Base-by-base conservation (phyloP, 2,797 vertebrate species). In the Lithobates sylvaticus region DNA sequence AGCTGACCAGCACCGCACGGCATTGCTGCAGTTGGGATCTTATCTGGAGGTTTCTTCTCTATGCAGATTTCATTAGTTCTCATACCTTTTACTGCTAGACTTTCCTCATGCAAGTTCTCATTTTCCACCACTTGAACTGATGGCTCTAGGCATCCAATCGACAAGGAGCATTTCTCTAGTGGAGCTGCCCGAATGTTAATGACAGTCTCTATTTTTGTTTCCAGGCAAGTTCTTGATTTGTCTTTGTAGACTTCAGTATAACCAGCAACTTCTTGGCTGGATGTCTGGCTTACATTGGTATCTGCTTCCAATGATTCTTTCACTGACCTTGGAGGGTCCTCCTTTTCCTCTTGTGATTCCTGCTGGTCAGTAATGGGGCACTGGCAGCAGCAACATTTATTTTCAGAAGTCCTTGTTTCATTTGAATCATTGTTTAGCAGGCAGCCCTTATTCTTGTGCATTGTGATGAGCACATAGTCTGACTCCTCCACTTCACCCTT, bases 401-500 rank as follows among this genome's bases (percentile, higher is more conserved):
- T 96, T 86, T 93, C 95, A 21, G 96, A 92, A 18, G 91, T 91
- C 90, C 94, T 95, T 67, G 36, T 89, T 87, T 96, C 94, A 68
- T 95, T 94, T 10, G 92, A 81, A 7, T 94, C 95, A 0, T 93
- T 95, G 0, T 95, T 93, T 0, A 97, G 90, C 90, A 98, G 94
- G 91, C 94, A 97, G 47, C 95, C 95, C 76, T 95, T 96, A 90
- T 98, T 98, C 88, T 96, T 98, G 89, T 99, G 98, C 93, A 99
- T 91, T 0, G 98, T 99, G 71, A 99, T 96, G 61, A 99, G 93
- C 26, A 99, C 98, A 1, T 99, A 99, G 82, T 99, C 98, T 0
- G 98, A 98, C 88, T 99, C 98, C 88, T 99, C 98, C 71, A 99
- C 97, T 92, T 99, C 98, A 6, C 98, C 98, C 84, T 96, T 98